Conservation (phyloP, 1,140 invertebrate genomes). For the Drosophila nigromelanica region DNA sequence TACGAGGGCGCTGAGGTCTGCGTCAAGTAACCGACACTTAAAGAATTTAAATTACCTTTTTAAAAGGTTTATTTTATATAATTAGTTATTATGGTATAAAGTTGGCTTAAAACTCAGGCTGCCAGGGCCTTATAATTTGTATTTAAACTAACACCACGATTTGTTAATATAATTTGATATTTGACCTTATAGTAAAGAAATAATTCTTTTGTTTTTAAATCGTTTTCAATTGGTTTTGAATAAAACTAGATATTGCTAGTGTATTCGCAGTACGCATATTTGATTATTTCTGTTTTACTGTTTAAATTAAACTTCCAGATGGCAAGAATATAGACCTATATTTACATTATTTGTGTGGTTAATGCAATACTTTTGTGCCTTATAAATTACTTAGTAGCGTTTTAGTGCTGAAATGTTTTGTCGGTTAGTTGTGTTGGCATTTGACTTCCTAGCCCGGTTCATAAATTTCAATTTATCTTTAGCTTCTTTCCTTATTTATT, state of each 20-base stretch:
- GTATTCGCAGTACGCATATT: slow-evolving; percentile 2
- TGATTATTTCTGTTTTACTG: slow-evolving; percentile 3
- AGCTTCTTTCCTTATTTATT: slow-evolving; percentile 58
- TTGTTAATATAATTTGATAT: too few species aligned
- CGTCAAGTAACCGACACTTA: neutral
- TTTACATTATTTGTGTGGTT: slow-evolving; percentile 54
- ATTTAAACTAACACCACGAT: too few species aligned
- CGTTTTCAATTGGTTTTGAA: too few species aligned
- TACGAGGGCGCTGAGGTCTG: neutral
- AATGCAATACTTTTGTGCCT: slow-evolving; percentile 52
- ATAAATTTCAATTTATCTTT: slow-evolving; percentile 80
- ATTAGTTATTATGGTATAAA: too few species aligned
- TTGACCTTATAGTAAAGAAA: too few species aligned
- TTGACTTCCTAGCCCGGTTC: slow-evolving; percentile 67
- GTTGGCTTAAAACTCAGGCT: too few species aligned
- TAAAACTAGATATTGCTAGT: neutral
- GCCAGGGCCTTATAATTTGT: too few species aligned
- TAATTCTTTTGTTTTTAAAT: too few species aligned
- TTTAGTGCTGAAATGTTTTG: slow-evolving; percentile 60
- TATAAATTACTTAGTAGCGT: slow-evolving; percentile 75
- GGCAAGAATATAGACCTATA: slow-evolving; percentile 12
- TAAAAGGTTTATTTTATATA: too few species aligned
- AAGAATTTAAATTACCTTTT: neutral
- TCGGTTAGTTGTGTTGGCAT: slow-evolving; percentile 48
- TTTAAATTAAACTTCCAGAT: slow-evolving; percentile 21